phyloP scores from a whole-genome alignment of 2,797 vertebrate genomes.

The Chelon labrosus region DNA sequence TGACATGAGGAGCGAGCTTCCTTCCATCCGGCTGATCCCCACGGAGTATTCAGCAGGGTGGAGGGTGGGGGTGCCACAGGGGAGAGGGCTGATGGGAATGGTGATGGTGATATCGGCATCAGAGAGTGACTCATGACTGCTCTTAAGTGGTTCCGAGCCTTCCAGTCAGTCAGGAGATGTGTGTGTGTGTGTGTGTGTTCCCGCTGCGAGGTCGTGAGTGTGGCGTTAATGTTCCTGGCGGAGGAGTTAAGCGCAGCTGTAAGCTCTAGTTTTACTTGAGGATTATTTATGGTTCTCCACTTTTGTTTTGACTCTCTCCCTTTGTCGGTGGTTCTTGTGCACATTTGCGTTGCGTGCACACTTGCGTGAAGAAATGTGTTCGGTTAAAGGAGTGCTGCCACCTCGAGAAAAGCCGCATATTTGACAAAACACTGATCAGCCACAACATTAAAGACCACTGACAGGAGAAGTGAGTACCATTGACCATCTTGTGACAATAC shows the following conservation, averaged over 20 bases:
- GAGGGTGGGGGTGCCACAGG: slow-evolving; percentile 14
- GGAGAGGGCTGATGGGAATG: slow-evolving; percentile 73
- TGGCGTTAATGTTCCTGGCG: slow-evolving; percentile 13
- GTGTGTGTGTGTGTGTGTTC: slow-evolving; percentile 13
- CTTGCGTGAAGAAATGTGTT: not conserved
- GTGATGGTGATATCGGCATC: slow-evolving; percentile 69
- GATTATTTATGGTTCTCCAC: slow-evolving; percentile 29
- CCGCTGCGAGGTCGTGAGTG: slow-evolving; percentile 25
- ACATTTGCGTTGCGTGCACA: too few relatives aligned
- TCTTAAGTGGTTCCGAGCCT: slow-evolving; percentile 62
- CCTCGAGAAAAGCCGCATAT: too few relatives aligned
- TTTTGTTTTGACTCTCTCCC: slow-evolving; percentile 7
- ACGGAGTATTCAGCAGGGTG: slow-evolving; percentile 24
- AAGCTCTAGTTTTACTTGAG: slow-evolving; percentile 9
- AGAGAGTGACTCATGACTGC: slow-evolving; percentile 70
- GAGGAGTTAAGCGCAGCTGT: slow-evolving; percentile 36
- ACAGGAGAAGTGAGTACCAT: too few relatives aligned
- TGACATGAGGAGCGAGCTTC: slow-evolving; percentile 47
- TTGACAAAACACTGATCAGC: too few relatives aligned
- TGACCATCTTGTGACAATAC: too few relatives aligned
- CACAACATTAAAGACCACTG: too few relatives aligned
- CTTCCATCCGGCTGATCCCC: slow-evolving; percentile 45
- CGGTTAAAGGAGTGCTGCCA: not conserved
- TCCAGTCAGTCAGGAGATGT: slow-evolving; percentile 64
- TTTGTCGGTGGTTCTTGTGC: not conserved